Conservation (phyloP, 2,113 vertebrate genomes). For the Clupea harengus region DNA sequence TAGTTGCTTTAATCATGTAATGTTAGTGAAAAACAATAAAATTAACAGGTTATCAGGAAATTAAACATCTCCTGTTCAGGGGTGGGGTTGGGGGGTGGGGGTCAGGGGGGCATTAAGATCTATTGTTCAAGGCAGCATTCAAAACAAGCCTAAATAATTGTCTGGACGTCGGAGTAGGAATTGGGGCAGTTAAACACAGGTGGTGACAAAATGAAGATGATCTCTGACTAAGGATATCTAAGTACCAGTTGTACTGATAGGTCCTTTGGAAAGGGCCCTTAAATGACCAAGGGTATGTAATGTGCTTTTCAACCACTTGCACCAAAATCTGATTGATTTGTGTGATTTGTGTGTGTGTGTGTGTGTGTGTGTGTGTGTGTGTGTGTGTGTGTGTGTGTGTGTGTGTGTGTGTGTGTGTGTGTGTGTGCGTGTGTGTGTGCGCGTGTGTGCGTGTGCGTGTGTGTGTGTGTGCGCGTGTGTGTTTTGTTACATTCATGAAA, state of each 20-base stretch:
- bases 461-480: no score
- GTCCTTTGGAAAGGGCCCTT: no score
- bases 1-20: conserved; percentile 65
- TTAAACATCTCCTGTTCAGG: conserved; percentile 45
- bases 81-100: neutral
- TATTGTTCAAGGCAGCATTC: neutral
- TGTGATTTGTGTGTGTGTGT: no score
- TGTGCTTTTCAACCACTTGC: conserved; percentile 60
- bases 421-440: no score
- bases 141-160: neutral
- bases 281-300: neutral
- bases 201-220: no score
- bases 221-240: no score
- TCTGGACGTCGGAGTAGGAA: no score
- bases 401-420: conserved; percentile 34
- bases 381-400: no score
- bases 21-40: conserved; percentile 66
- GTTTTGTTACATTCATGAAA: conserved; percentile 77
- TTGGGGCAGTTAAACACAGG: no score
- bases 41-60: conserved; percentile 68
- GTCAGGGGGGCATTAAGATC: neutral
- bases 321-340: conserved; percentile 50
- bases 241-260: no score
- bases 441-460: no score
- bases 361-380: no score